phyloP scores from a whole-genome alignment of 2,113 vertebrate genomes.

The Psilopogon haemacephalus region DNA sequence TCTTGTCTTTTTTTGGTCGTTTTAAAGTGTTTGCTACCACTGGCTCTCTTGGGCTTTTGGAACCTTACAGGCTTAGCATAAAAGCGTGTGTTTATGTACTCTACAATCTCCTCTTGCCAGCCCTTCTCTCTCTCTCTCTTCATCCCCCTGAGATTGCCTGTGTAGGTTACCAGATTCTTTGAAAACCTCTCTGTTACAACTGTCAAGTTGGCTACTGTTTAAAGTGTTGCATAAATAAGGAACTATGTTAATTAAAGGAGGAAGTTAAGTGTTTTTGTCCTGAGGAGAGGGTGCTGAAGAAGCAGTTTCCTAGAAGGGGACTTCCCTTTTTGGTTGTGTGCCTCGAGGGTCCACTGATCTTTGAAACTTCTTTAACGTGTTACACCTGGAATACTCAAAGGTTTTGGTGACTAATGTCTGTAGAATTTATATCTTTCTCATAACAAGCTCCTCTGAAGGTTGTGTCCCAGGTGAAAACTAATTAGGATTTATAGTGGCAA shows the following conservation, averaged over 20 bases:
- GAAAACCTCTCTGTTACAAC: background rate
- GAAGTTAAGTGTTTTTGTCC: background rate
- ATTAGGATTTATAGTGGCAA: background rate
- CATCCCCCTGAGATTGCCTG: background rate
- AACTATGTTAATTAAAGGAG: background rate
- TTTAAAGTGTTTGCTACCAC: background rate
- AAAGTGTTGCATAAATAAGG: background rate
- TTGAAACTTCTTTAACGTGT: background rate
- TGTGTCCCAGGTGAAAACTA: background rate
- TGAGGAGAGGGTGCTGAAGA: background rate
- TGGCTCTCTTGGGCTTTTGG: conserved; percentile 8
- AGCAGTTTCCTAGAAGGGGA: background rate
- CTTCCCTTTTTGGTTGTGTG: background rate
- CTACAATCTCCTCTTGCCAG: background rate
- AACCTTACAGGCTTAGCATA: conserved; percentile 14
- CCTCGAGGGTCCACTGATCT: background rate
- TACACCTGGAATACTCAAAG: background rate
- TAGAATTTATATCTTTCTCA: background rate
- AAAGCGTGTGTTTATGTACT: conserved; percentile 1
- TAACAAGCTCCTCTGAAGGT: background rate
- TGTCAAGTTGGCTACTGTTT: background rate
- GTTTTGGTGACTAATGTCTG: background rate
- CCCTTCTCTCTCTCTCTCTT: background rate
- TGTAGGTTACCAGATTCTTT: background rate
- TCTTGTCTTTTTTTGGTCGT: background rate